These are phyloP conservation scores for Mus minutoides DNA, from an alignment of 2,797 vertebrate genomes.

Conservation along the genomic window DNA sequence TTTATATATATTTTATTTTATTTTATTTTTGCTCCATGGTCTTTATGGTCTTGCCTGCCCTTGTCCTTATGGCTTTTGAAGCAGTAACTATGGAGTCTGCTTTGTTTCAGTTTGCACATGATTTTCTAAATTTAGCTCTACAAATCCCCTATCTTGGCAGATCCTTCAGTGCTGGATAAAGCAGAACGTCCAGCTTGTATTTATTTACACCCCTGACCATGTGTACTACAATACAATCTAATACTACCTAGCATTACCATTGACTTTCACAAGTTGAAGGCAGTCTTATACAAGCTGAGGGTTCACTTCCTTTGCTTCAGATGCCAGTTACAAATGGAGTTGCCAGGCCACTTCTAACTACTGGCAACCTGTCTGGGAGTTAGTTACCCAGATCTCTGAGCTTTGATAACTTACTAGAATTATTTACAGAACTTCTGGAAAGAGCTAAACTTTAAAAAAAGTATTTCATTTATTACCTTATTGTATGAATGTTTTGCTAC, in stretches of 20 bases:
- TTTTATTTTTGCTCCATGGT: not conserved
- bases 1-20: not conserved
- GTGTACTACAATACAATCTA: not conserved
- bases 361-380: not conserved
- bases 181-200: not conserved
- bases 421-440: not conserved
- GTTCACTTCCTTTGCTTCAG: not conserved
- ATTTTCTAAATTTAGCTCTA: not conserved
- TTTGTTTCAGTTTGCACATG: not conserved
- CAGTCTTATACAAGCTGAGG: not conserved
- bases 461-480: not conserved
- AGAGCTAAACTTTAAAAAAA: not conserved
- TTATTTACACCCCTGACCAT: not conserved
- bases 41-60: not conserved
- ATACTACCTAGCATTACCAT: not conserved
- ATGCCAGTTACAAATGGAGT: not conserved
- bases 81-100: not conserved
- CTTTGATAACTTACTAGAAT: not conserved
- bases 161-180: not conserved
- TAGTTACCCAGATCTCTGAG: not conserved
- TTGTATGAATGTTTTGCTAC: not conserved
- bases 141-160: not conserved
- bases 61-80: not conserved
- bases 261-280: not conserved
- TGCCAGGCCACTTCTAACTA: not conserved